These are phyloP conservation scores for Verasper variegatus DNA, from an alignment of 2,113 vertebrate species.

Conservation along the genomic window DNA sequence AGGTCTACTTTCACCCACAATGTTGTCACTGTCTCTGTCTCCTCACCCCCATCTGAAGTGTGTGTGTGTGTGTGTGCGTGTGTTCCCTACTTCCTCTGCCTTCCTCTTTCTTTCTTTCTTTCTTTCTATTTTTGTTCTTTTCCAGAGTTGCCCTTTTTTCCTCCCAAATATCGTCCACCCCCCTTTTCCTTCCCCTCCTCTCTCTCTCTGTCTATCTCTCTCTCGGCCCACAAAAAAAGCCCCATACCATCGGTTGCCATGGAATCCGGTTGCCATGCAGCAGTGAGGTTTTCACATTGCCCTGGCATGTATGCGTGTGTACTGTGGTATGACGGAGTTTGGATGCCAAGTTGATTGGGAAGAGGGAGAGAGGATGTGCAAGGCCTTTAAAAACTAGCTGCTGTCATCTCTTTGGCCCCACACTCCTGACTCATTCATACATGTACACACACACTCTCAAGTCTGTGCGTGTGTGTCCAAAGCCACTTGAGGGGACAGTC, in stretches of 20 bases:
- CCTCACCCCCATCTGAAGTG: constrained; percentile 29
- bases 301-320: constrained; percentile 45
- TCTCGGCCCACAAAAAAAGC: constrained; percentile 45
- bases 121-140: constrained; percentile 49
- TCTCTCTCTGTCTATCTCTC: no score
- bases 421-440: constrained; percentile 16
- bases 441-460: neutral
- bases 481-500: constrained; percentile 26
- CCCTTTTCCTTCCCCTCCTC: no score
- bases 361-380: constrained; percentile 9
- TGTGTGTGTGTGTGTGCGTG: constrained; percentile 18
- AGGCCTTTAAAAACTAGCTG: constrained; percentile 3
- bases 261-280: constrained; percentile 81
- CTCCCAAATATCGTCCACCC: constrained; percentile 34
- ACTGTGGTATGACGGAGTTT: constrained; percentile 58
- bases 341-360: constrained; percentile 47
- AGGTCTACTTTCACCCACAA: constrained; percentile 30
- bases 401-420: neutral
- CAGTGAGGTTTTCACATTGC: constrained; percentile 57
- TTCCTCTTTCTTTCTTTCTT: constrained; percentile 9
- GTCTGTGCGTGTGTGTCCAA: constrained; percentile 8
- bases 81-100: constrained; percentile 31
- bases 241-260: constrained; percentile 78
- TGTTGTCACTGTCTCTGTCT: constrained; percentile 54
- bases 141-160: constrained; percentile 35